These are phyloP conservation scores for Tenthredo notha DNA, from an alignment of 2,888 invertebrate species.

Conservation along the genomic window DNA sequence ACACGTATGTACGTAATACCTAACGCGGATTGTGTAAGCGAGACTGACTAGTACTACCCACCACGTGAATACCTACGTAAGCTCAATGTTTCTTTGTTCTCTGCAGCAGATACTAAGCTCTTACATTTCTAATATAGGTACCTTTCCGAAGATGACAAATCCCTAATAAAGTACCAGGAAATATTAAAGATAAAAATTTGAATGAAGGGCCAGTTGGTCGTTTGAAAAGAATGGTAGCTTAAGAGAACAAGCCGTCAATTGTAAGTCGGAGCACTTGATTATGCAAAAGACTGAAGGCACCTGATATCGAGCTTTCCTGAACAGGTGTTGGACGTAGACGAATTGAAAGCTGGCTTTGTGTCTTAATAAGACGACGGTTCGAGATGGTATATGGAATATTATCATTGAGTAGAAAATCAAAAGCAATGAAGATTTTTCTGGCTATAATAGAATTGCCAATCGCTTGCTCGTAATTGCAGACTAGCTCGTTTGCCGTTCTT, in stretches of 20 bases:
- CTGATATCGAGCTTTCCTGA: not conserved
- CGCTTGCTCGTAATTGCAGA: slow-evolving; percentile 30
- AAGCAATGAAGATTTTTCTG: slow-evolving; percentile 17
- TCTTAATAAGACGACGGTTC: not conserved
- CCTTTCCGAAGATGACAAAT: not conserved
- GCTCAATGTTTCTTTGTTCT: slow-evolving; percentile 39
- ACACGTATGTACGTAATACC: slow-evolving; percentile 52
- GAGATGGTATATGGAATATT: slow-evolving; percentile 8
- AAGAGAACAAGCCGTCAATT: not conserved
- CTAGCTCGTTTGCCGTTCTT: slow-evolving; percentile 17
- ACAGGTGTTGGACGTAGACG: not conserved
- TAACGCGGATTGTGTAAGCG: slow-evolving; percentile 56
- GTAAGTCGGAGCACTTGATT: not conserved
- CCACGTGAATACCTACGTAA: slow-evolving; percentile 59
- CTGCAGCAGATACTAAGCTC: not conserved
- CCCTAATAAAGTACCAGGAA: not conserved
- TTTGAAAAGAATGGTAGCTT: not conserved
- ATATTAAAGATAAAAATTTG: not conserved
- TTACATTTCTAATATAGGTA: not conserved
- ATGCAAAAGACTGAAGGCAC: not conserved
- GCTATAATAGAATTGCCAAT: slow-evolving; percentile 42
- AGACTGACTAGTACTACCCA: slow-evolving; percentile 61
- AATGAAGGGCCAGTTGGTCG: not conserved
- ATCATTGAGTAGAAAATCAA: slow-evolving; percentile 10
- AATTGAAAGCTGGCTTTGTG: not conserved